A percentile compares a stretch with the other conserved stretches of the same genome.
phyloP scores from a whole-genome alignment of 2,888 invertebrate species.

The Yponomeuta evonymella region DNA sequence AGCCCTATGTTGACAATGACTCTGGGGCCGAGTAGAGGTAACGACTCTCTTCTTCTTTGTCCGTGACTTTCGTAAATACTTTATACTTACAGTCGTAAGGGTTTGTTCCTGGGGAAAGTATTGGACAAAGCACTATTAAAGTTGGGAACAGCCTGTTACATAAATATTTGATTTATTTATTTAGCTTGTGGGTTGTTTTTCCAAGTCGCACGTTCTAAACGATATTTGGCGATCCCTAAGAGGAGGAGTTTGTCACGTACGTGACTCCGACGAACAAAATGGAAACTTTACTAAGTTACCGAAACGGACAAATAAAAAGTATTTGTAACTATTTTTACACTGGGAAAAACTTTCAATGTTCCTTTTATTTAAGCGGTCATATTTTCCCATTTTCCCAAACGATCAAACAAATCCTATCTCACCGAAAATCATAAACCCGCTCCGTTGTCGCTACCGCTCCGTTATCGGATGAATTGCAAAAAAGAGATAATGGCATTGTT shows the following conservation, averaged over 20 bases:
- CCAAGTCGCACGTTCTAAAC: conserved; percentile 72
- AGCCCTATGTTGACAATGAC: background rate
- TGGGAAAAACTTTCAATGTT: background rate
- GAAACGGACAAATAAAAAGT: conserved; percentile 68
- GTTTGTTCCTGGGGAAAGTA: conserved; percentile 1
- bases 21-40: background rate
- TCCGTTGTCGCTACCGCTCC: background rate
- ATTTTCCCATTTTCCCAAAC: background rate
- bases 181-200: conserved; percentile 67
- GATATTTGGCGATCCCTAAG: conserved; percentile 76
- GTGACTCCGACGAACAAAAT: conserved; percentile 66
- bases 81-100: conserved; percentile 3
- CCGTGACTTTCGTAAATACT: conserved; percentile 2
- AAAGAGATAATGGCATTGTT: background rate
- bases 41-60: background rate
- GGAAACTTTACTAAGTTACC: conserved; percentile 64
- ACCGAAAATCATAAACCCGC: background rate
- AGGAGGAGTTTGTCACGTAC: conserved; percentile 74
- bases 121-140: conserved; percentile 40
- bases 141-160: conserved; percentile 64
- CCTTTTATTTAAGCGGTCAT: background rate
- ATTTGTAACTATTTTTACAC: background rate
- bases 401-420: background rate
- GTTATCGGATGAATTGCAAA: background rate
- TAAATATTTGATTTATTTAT: conserved; percentile 74